Base-by-base conservation (phyloP, 1,140 invertebrate genomes). In the Drosophila kikkawai region DNA sequence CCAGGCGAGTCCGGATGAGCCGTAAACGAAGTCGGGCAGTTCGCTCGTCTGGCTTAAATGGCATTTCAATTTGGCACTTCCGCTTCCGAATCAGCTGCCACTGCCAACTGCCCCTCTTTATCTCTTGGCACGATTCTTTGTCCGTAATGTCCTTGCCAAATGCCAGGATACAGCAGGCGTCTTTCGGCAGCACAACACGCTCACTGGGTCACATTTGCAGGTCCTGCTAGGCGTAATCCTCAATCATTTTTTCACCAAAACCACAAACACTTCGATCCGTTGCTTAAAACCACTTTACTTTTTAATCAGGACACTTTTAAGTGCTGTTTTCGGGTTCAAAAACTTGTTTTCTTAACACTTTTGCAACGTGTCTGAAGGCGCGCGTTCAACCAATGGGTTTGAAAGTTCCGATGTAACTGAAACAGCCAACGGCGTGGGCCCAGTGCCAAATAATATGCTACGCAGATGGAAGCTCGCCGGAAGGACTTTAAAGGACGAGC, bases 51-150 rank as follows among this genome's bases (percentile, higher is more conserved):
- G 74, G 82, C 84, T 84, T 77, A 87, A 91, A 91, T 84, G 82
- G 66, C 75, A 82, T 90, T 91, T 91, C 82, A 87, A 91, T 91
- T 90, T 79, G 85, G 68, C 58, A 87, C 76, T 90, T 91, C 90
- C 90, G 90, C 79, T 84, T 87, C 82, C 90, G 80, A 66, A 32
- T 37, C 63, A n/a, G 39, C 22, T 29, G 32, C 73, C 67, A 13
- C 41, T 44, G 57, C 55, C 48, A 37, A 34, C n/a, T 34, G 29
- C 29, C 47, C 9, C 4, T 47, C 17, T 17, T 26, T 55, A 41
- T 36, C 19, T 56, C 34, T 42, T 73, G 60, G 34, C 59, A 44
- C 50, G 55, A 73, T 60, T 71, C 69, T 88, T 74, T 90, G 84
- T 88, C 85, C 84, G 81, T 81, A 76, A 76, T 90, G 85, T 90